Base-by-base conservation (phyloP, 1,140 invertebrate genomes). In the Caerostris extrusa region DNA sequence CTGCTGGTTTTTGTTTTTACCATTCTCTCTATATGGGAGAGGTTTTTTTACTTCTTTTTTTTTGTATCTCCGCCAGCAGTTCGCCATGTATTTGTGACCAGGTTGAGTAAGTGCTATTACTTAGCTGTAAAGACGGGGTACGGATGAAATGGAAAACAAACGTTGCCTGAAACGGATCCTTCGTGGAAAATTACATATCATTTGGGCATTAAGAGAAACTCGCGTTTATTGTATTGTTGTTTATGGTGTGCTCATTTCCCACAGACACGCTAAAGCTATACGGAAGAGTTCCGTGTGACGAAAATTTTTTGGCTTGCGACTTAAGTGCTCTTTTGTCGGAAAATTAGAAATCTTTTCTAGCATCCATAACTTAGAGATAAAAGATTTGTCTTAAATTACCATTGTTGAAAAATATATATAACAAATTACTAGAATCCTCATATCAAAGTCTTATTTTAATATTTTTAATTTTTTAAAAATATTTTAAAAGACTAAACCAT, bases 101-200 rank as follows among this genome's bases (percentile, higher is more conserved):
- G 85, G 85, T 87, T 34, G 58, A 58, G 71, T 77, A 77, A 77
- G 71, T 60, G 17, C 87, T 90, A 90, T 90, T 90, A 90, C 87
- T 90, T 90, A 90, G 61, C 67, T 2, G n/a, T 90, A 90, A 87
- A 90, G 87, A 90, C 87, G 50, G 60, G 87, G 87, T 90, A 69
- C 87, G 50, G 53, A 10, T 50, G 87, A 90, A 90, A 90, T 90
- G 34, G 87, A 90, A 90, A 90, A 90, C 87, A 90, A 90, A 90
- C 87, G 87, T 71, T 50, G 67, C 12, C 19, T 19, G 67, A 90
- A 90, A 90, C 87, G 87, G 87, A 90, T 90, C 87, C 87, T 71
- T 57, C 53, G 34, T 10, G 10, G 50, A 55, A 90, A 90, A 90
- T 90, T 67, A 90, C 53, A 69, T 90, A 90, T 61, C 50, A 90